A percentile compares a stretch with the other conserved stretches of the same genome.
phyloP scores from a whole-genome alignment of 2,888 invertebrate species.

The Drosophila atripex region DNA sequence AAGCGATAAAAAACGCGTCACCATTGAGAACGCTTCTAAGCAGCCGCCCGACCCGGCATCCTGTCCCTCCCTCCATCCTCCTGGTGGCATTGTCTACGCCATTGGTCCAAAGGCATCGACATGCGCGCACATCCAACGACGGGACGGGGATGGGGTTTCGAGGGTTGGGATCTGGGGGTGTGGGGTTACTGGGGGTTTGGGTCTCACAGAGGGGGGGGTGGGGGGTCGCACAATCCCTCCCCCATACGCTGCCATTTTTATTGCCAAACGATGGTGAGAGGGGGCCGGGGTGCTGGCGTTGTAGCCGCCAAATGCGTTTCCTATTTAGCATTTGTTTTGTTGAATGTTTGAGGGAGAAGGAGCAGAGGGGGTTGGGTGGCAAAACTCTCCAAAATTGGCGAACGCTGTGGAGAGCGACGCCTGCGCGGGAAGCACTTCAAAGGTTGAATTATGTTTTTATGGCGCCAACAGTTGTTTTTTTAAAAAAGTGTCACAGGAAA shows the following conservation, averaged over 20 bases:
- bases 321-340: slow-evolving; percentile 47
- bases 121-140: slow-evolving; percentile 60
- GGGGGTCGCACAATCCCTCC: slow-evolving; percentile 11
- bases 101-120: slow-evolving; percentile 76
- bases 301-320: slow-evolving; percentile 48
- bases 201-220: background rate
- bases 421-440: slow-evolving; percentile 53
- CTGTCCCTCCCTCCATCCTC: slow-evolving; percentile 32
- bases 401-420: slow-evolving; percentile 58
- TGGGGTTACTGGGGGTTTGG: slow-evolving; percentile 9
- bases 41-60: slow-evolving; percentile 49
- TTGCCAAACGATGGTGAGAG: slow-evolving; percentile 19
- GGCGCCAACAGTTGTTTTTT: slow-evolving; percentile 56
- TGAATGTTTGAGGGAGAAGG: background rate
- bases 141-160: slow-evolving; percentile 4
- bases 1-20: slow-evolving; percentile 67
- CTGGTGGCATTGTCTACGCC: slow-evolving; percentile 70
- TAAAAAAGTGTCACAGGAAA: slow-evolving; percentile 15
- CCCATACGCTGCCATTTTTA: slow-evolving; percentile 73
- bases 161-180: slow-evolving; percentile 13
- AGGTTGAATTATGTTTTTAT: slow-evolving; percentile 21
- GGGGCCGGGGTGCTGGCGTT: slow-evolving; percentile 7
- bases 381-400: slow-evolving; percentile 59
- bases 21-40: slow-evolving; percentile 80
- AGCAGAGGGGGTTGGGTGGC: background rate